phyloP scores from a whole-genome alignment of 1,140 invertebrate species.

The Orchestia grillus region DNA sequence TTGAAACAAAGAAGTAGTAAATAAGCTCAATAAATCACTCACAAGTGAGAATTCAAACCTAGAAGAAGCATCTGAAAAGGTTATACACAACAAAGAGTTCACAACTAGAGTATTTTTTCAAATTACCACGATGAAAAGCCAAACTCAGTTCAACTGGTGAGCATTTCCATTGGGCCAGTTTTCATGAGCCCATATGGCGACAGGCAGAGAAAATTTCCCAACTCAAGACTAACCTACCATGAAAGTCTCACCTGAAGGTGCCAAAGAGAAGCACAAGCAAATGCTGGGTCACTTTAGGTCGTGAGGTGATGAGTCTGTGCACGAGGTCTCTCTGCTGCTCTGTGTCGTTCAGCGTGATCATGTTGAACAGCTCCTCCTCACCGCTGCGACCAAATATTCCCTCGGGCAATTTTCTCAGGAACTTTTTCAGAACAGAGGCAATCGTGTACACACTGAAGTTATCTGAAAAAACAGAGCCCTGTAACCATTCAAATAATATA shows the following conservation, averaged over 20 bases:
- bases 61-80: too few species aligned
- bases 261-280: slow-evolving; percentile 95
- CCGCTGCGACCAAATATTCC: slow-evolving; percentile 93
- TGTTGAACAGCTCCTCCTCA: slow-evolving; percentile 90
- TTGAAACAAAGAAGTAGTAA: too few species aligned
- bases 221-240: too few species aligned
- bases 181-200: too few species aligned
- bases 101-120: too few species aligned
- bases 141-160: too few species aligned
- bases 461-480: slow-evolving; percentile 58
- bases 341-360: slow-evolving; percentile 80
- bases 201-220: too few species aligned
- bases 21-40: too few species aligned
- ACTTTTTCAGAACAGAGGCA: slow-evolving; percentile 97
- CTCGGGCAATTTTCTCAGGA: slow-evolving; percentile 95
- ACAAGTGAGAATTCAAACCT: too few species aligned
- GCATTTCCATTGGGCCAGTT: too few species aligned
- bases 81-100: too few species aligned
- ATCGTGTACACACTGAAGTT: slow-evolving; percentile 94
- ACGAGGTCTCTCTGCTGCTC: slow-evolving; percentile 91
- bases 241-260: slow-evolving; percentile 83
- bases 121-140: background rate
- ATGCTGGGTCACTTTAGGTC: slow-evolving; percentile 91
- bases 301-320: slow-evolving; percentile 87
- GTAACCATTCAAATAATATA: background rate